Evolutionary conservation across 2,888 invertebrate genomes (phyloP).

Genomic region (Cryptocephalus primarius): DNA sequence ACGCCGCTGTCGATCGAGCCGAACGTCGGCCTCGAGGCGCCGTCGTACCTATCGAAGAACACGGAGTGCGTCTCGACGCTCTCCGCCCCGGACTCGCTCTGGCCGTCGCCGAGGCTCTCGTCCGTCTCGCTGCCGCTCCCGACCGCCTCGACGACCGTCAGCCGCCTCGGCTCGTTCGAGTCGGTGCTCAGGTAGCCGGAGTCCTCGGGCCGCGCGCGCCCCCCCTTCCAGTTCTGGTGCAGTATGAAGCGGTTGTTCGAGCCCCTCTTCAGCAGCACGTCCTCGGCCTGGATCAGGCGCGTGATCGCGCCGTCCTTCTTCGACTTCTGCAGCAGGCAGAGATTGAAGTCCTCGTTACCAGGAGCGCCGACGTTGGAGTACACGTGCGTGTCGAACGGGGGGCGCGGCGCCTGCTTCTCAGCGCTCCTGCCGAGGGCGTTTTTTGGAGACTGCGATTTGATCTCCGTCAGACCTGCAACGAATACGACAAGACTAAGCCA

Average conservation of each 20-base stretch:
- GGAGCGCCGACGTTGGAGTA: slow-evolving; percentile 16
- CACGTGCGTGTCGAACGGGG: not conserved
- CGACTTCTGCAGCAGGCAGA: slow-evolving; percentile 19
- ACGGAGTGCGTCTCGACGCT: slow-evolving; percentile 81
- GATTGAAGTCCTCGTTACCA: slow-evolving; percentile 15
- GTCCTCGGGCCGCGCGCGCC: slow-evolving; percentile 45
- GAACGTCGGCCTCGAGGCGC: slow-evolving; percentile 8
- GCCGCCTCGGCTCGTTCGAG: slow-evolving; percentile 24
- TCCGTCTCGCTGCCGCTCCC: slow-evolving; percentile 56
- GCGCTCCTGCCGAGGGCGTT: not conserved
- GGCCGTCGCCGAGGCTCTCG: slow-evolving; percentile 68
- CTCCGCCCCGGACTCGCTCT: slow-evolving; percentile 80
- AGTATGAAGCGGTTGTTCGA: slow-evolving; percentile 28
- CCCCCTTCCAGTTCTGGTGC: slow-evolving; percentile 15
- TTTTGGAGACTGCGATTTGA: not conserved
- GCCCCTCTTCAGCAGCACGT: slow-evolving; percentile 23
- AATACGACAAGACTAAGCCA: too few species aligned
- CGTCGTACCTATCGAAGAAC: slow-evolving; percentile 65
- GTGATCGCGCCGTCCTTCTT: slow-evolving; percentile 16
- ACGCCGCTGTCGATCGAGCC: slow-evolving; percentile 36
- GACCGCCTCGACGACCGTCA: slow-evolving; percentile 24
- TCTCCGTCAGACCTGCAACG: not conserved
- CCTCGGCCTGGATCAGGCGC: slow-evolving; percentile 16
- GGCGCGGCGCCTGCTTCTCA: not conserved
- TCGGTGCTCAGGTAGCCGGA: slow-evolving; percentile 81